Evolutionary conservation across 2,797 vertebrate genomes (phyloP), one percentile per base, ranked within the genome.

Genomic region (Sciurus carolinensis): DNA sequence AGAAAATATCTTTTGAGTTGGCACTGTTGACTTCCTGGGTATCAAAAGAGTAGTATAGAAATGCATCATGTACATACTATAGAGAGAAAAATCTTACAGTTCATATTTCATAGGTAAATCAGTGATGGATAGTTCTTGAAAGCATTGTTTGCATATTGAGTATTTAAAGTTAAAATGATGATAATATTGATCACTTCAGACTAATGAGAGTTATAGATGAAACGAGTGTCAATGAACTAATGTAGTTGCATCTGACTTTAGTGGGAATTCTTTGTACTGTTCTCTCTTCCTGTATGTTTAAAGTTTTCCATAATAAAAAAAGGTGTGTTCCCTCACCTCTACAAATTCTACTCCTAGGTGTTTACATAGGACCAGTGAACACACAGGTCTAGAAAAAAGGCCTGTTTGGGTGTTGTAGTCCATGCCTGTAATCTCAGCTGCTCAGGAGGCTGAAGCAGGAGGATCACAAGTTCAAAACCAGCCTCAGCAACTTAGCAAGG

Each of bases 71-170:
- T 92, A 72, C 64, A 88, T 95, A 62, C 47, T 69, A 12, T 66
- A 64, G 92, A 94, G 44, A 44, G 44, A 90, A 90, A 83, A 94
- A 93, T 62, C n/a, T 44, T 44, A n/a, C 10, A 54, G 42, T 93
- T 89, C 8, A 62, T 42, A 39, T 39, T 39, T 39, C 39, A 12
- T 57, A 69, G 39, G 36, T 79, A 79, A 87, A 72, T 90, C 93
- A 76, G 0, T n/a, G 18, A 2, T 84, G 33, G 50, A 12, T 42
- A 3, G 80, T 94, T 87, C 44, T 81, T 87, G 30, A 77, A 92
- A 94, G n/a, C 36, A 28, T 33, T 72, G 28, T 71, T 89, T 94
- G 36, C 44, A 47, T 96, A 14, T 67, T 87, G 54, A 88, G 20
- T 83, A 73, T 73, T 83, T 87, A 85, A 91, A 91, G 67, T 54